Base-by-base conservation (phyloP, 2,113 vertebrate genomes). In the Orthochromis indermauri region DNA sequence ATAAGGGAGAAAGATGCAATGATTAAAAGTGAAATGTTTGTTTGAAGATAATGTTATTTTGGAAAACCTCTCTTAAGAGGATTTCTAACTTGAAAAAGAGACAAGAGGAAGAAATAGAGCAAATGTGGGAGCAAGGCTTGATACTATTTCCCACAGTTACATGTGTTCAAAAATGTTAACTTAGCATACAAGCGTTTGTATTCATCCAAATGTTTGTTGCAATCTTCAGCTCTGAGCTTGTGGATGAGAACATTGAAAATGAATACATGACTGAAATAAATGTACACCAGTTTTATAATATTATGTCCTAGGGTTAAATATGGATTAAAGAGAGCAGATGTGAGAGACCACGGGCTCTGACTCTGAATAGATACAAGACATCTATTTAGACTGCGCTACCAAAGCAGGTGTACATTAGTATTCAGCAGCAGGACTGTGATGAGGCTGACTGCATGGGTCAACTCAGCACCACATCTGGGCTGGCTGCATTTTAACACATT, bases 11-110 rank as follows among this genome's bases (percentile, higher is more conserved):
- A 95, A 96, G 96, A 95, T 94, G 91, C 93, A 93, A 95, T 96
- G 96, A 96, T 96, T 96, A 96, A 96, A 96, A 96, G 95, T 96
- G 95, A 96, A 96, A 96, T 96, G 96, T 96, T 97, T 96, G 95
- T 96, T 96, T 96, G 96, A 96, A 96, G 96, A 95, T 96, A 94
- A 96, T 96, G 95, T 95, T 97, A 96, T 97, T 97, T 96, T 96
- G 82, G 90, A 96, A 92, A 95, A 94, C 76, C 92, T 94, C 91
- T 95, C 95, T 95, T 96, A 92, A 95, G 94, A 96, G 95, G 94
- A 95, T 96, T 96, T 96, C 84, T 40, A 82, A 87, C 91, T 94
- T 92, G 91, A 92, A 92, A 92, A 91, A 83, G 66, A 94, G 83
- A 93, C 86, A 93, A 90, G 90, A 89, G 81, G 55, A 95, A 88